Evolutionary conservation across 2,888 invertebrate genomes (phyloP), one percentile per base, ranked within the genome.

Genomic region (Caenorhabditis macrosperma): DNA sequence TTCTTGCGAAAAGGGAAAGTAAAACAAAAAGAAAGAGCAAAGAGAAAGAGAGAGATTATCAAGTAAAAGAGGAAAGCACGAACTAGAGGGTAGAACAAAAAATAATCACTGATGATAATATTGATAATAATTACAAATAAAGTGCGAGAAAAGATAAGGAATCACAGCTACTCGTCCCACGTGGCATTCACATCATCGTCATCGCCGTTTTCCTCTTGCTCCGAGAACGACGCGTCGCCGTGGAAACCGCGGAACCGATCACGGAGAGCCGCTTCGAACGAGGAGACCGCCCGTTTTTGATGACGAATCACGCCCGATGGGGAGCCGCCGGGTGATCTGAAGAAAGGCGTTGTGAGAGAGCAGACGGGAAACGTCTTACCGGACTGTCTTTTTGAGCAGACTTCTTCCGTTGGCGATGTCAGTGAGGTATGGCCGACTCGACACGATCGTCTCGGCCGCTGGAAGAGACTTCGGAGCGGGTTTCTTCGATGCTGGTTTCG

Each of bases 221-320:
- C 80, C 20, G 80, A 80, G 61, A 67, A 76, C 20, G 76, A 76
- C n/a, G 17, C 59, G 24, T 80, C 80, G 24, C 80, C 80, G 44
- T 80, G 80, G 52, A 80, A 80, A 5, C 80, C 75, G 41, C 76
- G 75, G 76, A 80, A 80, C n/a, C 80, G 71, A 22, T 80, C 66
- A 5, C 64, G 72, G 20, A 80, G 64, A 15, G 80, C 80, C 10
- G 75, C 80, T 66, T 80, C 80, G 57, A 80, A 76, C 6, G 80
- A 71, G 1, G 75, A 71, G 2, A 76, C 59, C 5, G 64, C 44
- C 10, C 71, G 59, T 17, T 63, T 60, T 6, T 52, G 44, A n/a
- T 59, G 64, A 15, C 52, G 57, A 12, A 48, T 33, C n/a, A 17
- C n/a, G 33, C 41, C 33, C 0, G 54, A 24, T 7, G 79, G 79